A percentile compares a stretch with the other conserved stretches of the same genome.
These are phyloP conservation scores for Agrotis puta DNA, from an alignment of 2,888 invertebrate genomes.

Conservation along the genomic window DNA sequence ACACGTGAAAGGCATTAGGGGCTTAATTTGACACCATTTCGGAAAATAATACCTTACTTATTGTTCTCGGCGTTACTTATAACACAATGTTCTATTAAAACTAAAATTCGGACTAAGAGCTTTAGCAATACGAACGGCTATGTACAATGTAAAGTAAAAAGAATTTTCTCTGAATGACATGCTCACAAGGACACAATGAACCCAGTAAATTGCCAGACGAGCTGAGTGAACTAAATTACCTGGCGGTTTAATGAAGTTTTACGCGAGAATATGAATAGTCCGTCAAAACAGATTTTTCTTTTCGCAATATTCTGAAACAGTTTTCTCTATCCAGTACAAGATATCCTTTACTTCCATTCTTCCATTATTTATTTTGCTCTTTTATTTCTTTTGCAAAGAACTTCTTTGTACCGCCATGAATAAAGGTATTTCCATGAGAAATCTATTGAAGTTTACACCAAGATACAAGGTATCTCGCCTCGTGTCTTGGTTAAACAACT, in stretches of 20 bases:
- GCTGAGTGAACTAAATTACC: slow-evolving; percentile 46
- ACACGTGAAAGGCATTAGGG: slow-evolving; percentile 38
- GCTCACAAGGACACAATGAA: slow-evolving; percentile 52
- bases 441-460: slow-evolving; percentile 69
- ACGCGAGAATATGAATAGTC: slow-evolving; percentile 30
- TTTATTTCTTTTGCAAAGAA: slow-evolving; percentile 51
- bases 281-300: slow-evolving; percentile 41
- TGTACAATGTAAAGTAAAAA: slow-evolving; percentile 49
- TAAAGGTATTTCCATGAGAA: slow-evolving; percentile 50
- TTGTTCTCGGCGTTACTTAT: slow-evolving; percentile 27
- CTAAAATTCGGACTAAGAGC: slow-evolving; percentile 31
- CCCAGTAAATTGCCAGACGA: slow-evolving; percentile 34
- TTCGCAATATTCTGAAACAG: slow-evolving; percentile 30
- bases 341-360: slow-evolving; percentile 47
- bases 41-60: slow-evolving; percentile 33
- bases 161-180: slow-evolving; percentile 47
- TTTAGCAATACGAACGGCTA: slow-evolving; percentile 31
- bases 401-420: slow-evolving; percentile 59
- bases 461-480: slow-evolving; percentile 61
- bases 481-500: slow-evolving; percentile 72
- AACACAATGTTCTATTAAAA: slow-evolving; percentile 25
- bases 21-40: slow-evolving; percentile 43
- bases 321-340: slow-evolving; percentile 18
- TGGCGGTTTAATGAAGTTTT: slow-evolving; percentile 46
- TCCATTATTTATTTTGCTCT: slow-evolving; percentile 58